Evolutionary conservation across 2,113 vertebrate species (phyloP), one percentile per base, ranked within the genome.

Genomic region (Polypterus bichir): DNA sequence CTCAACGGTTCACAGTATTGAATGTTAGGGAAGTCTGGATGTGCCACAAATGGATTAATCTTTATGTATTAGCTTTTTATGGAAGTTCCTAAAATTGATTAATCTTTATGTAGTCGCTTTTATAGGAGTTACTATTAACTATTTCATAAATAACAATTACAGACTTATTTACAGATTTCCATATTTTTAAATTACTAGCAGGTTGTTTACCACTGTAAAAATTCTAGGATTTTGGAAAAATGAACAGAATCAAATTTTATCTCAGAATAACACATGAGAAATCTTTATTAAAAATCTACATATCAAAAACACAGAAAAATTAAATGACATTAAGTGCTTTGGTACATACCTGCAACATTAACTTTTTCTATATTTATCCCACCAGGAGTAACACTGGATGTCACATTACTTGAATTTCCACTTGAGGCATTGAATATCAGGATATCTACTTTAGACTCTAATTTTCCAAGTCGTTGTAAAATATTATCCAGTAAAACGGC

Each of bases 401-500:
- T 90, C 70, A 88, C 82, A 56, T 92, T 96, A 76, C 92, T 97
- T 48, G 90, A 87, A 72, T 94, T 97, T 63, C 82, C 79, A 66
- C 88, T 91, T 0, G 93, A 94, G 70, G 90, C 89, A 9, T 97
- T 99, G 72, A 92, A 81, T 4, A 91, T 82, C 4, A 97, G 89
- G 78, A 89, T 97, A 64, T 99, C 96, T 77, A 98, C 92, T 78
- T 93, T 98, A 4, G 92, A 89, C 73, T 99, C 96, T 0, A 99
- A 79, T 79, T 94, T 97, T 61, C 92, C 92, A 59, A 99, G 91
- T 65, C 96, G 84, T 66, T 92, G 90, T 82, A 99, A 83, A 77
- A 99, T 99, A 77, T 97, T 99, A 74, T 99, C 96, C 79, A 99
- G 72, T 60, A 99, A 79, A 59, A 99, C 95, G 2, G 95, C 95